A percentile compares a stretch with the other conserved stretches of the same genome.
These are phyloP conservation scores for Tenthredo amoena DNA, from an alignment of 2,888 invertebrate genomes.

Conservation along the genomic window DNA sequence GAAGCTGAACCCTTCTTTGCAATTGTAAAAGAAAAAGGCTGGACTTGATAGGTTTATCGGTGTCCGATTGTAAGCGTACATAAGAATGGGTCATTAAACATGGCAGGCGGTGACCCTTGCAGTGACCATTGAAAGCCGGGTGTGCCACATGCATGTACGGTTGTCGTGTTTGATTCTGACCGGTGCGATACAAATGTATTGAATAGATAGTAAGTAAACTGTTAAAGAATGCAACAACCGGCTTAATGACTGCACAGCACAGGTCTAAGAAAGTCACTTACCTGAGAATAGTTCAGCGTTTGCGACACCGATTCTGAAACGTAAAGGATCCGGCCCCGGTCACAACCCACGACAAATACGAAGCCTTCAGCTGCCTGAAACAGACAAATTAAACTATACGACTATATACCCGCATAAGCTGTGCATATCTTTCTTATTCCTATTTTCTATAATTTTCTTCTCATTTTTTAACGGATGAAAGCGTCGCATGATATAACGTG, in stretches of 20 bases:
- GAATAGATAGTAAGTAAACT: conserved; percentile 4
- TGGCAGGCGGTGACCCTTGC: conserved; percentile 11
- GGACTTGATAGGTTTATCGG: background rate
- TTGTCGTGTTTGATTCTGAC: no score
- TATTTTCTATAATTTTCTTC: background rate
- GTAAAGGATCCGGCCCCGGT: conserved; percentile 93
- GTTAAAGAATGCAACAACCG: conserved; percentile 18
- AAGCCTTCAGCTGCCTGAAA: conserved; percentile 92
- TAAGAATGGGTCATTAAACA: conserved; percentile 1
- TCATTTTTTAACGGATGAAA: background rate
- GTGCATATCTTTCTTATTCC: background rate
- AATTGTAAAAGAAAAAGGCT: background rate
- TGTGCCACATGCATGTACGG: background rate
- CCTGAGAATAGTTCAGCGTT: conserved; percentile 91
- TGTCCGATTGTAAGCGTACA: background rate
- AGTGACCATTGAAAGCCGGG: background rate
- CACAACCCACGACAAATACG: conserved; percentile 95
- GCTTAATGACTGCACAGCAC: background rate
- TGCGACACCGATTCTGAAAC: conserved; percentile 93
- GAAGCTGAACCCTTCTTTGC: background rate
- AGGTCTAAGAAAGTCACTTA: conserved; percentile 71
- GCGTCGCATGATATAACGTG: background rate
- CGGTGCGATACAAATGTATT: background rate
- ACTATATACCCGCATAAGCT: conserved; percentile 14
- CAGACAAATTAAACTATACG: conserved; percentile 46